Base-by-base conservation (phyloP, 2,797 vertebrate genomes). In the Leptatherina wallacei region DNA sequence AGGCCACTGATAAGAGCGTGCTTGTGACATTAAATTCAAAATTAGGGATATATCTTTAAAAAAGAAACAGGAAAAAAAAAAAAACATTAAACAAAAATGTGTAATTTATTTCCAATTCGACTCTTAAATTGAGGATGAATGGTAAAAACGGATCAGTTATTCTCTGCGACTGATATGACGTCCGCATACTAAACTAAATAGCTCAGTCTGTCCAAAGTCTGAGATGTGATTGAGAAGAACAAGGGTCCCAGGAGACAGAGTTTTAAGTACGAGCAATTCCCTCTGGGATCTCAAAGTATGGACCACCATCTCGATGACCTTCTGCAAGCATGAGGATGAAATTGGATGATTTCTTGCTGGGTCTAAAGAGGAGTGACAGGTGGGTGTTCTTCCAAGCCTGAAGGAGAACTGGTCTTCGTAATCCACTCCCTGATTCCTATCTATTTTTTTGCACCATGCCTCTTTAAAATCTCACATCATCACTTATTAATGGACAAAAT, bases 261-360 rank as follows among this genome's bases (percentile, higher is more conserved):
- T 75, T 77, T 82, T 92, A 93, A 93, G 87, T 88, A 89, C 90
- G 88, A 89, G 80, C 57, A 74, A 92, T 93, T 92, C 88, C 85
- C 80, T 82, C 68, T 61, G 69, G 78, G 83, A 47, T 71, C 68
- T 84, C 80, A 87, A 83, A 89, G 87, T 89, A 85, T 78, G 86
- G 88, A 85, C 84, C 86, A 88, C 90, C 88, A 88, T 93, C 88
- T 81, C 27, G 30, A 84, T 94, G 93, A 93, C 92, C 91, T 94
- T 92, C 82, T 82, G 66, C 59, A 73, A 71, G 85, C 56, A 61
- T 73, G 78, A 54, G 77, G 81, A 88, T 91, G 89, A 91, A 94
- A 93, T 92, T 91, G 92, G 91, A 93, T 92, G 91, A 94, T 94
- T 94, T 92, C 89, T 91, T 87, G 93, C 91, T 73, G 65, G 67